phyloP scores from a whole-genome alignment of 2,797 vertebrate genomes.

The Tolypeutes matacus region DNA sequence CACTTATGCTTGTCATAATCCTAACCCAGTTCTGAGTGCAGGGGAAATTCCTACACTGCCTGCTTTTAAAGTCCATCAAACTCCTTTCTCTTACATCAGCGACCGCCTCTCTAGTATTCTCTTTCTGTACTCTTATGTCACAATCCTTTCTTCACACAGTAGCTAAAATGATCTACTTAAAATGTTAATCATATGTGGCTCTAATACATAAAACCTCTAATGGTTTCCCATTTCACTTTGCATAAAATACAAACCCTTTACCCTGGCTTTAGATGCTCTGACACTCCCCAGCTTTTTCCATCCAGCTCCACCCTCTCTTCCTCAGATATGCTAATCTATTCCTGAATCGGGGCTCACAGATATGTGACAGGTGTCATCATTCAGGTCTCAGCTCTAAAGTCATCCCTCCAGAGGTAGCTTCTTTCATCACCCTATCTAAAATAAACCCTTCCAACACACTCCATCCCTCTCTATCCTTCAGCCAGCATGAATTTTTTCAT shows the following conservation, averaged over 20 bases:
- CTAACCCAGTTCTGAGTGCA: background rate
- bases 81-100: background rate
- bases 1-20: background rate
- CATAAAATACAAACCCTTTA: background rate
- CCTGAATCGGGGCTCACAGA: background rate
- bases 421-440: background rate
- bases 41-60: background rate
- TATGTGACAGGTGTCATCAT: background rate
- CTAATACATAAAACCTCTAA: background rate
- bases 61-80: background rate
- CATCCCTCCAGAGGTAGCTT: background rate
- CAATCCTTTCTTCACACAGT: background rate
- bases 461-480: background rate
- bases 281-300: background rate
- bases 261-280: background rate
- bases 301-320: background rate
- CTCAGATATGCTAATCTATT: background rate
- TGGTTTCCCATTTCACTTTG: background rate
- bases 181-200: background rate
- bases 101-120: background rate
- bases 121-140: background rate
- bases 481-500: background rate
- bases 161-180: slow-evolving; percentile 18
- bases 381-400: background rate
- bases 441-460: background rate